These are phyloP conservation scores for Synergus gifuensis DNA, from an alignment of 2,888 invertebrate species.

Conservation along the genomic window DNA sequence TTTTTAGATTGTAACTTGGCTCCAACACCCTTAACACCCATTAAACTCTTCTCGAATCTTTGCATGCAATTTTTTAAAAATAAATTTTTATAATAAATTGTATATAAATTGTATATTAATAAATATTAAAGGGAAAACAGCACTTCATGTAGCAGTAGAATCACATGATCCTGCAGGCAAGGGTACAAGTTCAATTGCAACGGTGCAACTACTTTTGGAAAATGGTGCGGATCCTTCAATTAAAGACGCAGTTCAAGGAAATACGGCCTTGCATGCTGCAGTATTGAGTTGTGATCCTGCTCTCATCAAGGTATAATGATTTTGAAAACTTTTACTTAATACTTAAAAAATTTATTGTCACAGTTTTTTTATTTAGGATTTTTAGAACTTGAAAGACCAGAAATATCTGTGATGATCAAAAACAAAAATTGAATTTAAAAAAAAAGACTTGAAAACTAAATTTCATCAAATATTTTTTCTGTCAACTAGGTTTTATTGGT, in stretches of 20 bases:
- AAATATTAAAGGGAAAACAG: conserved; percentile 64
- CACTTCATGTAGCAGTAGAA: conserved; percentile 70
- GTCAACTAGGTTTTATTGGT: conserved; percentile 60
- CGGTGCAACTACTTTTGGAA: conserved; percentile 63
- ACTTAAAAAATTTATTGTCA: background rate
- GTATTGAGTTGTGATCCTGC: conserved; percentile 63
- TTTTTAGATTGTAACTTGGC: no score
- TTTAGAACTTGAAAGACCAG: no score
- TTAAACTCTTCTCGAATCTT: no score
- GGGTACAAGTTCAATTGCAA: conserved; percentile 52
- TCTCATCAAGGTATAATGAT: conserved; percentile 64
- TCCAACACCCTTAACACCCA: no score
- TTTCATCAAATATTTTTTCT: background rate
- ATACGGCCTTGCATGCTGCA: conserved; percentile 69
- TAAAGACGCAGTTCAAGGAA: conserved; percentile 62
- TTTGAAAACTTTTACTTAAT: background rate
- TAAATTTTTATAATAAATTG: no score
- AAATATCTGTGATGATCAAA: no score
- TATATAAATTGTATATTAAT: background rate
- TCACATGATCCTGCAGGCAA: conserved; percentile 60
- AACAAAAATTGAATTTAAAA: no score
- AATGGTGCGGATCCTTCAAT: conserved; percentile 64
- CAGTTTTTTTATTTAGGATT: no score
- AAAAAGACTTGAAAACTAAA: no score
- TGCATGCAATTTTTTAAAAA: no score